Percentiles rank a stretch among this genome's conserved stretches.
These are phyloP conservation scores for Anolis carolinensis DNA, from an alignment of 2,113 vertebrate genomes.

Conservation along the genomic window DNA sequence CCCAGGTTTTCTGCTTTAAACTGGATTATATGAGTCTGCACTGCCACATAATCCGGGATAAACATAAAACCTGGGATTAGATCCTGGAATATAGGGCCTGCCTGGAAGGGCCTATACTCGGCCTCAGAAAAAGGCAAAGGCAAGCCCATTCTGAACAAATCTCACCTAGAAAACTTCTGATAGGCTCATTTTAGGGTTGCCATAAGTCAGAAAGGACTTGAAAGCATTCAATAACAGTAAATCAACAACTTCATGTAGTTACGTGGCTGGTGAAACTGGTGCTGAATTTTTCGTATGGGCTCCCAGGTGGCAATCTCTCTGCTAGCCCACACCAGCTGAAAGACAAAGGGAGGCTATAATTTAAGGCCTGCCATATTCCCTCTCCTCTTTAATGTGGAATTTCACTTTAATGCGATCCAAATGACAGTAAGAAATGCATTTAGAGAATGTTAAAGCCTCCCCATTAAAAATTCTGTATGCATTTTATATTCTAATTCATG, in stretches of 20 bases:
- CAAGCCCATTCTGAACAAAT: no score
- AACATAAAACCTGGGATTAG: no score
- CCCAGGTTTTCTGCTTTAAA: no score
- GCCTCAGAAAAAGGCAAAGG: no score
- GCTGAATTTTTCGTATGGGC: conserved; percentile 67
- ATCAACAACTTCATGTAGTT: conserved; percentile 47
- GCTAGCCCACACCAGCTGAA: conserved; percentile 68
- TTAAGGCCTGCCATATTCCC: conserved; percentile 75
- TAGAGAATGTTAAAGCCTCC: conserved; percentile 78
- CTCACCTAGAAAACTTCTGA: no score
- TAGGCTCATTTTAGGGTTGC: no score
- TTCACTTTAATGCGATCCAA: conserved; percentile 83
- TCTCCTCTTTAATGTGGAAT: conserved; percentile 80
- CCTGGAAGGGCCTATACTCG: no score
- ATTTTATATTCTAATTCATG: conserved; percentile 86
- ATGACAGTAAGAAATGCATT: conserved; percentile 82
- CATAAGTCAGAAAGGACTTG: no score
- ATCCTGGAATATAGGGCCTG: no score
- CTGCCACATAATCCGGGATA: no score
- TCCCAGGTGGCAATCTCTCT: conserved; percentile 73
- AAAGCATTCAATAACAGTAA: no score
- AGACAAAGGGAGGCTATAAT: conserved; percentile 65
- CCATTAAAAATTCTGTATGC: conserved; percentile 85
- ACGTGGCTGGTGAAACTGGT: conserved; percentile 38
- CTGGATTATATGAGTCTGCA: no score